Conservation (phyloP, 1,140 invertebrate genomes). For the Lordiphosa clarofinis region DNA sequence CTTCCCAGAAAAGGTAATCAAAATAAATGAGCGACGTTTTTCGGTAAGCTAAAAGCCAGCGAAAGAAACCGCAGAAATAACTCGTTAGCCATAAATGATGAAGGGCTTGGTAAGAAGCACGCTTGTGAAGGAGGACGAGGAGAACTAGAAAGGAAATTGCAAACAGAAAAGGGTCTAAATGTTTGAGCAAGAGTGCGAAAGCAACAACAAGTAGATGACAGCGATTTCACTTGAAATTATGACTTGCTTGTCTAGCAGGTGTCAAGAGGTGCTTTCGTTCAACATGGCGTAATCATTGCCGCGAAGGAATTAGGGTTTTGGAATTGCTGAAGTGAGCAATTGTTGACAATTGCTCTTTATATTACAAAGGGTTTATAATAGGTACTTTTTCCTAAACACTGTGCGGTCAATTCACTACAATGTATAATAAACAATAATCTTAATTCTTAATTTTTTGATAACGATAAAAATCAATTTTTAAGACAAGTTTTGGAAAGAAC, state of each 20-base stretch:
- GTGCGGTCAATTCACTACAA: too few species aligned
- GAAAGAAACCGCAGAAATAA: conserved; percentile 47
- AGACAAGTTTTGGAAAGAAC: too few species aligned
- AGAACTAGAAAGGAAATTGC: background rate
- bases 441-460: too few species aligned
- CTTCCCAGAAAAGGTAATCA: conserved; percentile 66
- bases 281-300: conserved; percentile 43
- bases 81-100: conserved; percentile 57
- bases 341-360: too few species aligned
- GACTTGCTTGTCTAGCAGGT: conserved; percentile 46
- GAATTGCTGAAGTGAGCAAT: conserved; percentile 40
- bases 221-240: conserved; percentile 39
- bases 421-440: too few species aligned
- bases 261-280: conserved; percentile 39
- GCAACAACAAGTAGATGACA: conserved; percentile 11
- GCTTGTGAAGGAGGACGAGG: background rate
- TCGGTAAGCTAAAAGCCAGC: conserved; percentile 32
- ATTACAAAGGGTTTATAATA: too few species aligned
- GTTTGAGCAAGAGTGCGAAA: conserved; percentile 13
- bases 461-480: too few species aligned
- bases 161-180: conserved; percentile 12
- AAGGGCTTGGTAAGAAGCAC: conserved; percentile 25
- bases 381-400: too few species aligned
- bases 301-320: background rate
- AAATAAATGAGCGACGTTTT: conserved; percentile 76